Conservation (phyloP, 2,113 vertebrate genomes). For the Corydoras maculifer region DNA sequence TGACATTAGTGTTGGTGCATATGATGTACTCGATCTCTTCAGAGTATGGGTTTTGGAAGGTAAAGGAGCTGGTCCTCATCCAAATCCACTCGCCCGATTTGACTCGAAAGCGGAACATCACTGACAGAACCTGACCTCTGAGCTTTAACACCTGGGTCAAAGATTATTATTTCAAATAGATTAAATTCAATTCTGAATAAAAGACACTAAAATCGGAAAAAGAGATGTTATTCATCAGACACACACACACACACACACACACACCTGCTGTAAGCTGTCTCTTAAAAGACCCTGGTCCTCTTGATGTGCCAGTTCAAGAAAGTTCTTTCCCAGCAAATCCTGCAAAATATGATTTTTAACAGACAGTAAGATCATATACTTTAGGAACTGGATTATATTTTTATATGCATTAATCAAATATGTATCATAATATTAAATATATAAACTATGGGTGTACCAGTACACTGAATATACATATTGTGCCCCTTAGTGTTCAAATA, state of each 20-base stretch:
- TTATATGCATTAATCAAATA: too few species aligned
- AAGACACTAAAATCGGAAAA: too few species aligned
- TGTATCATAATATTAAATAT: too few species aligned
- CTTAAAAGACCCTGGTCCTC: constrained; percentile 89
- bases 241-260: neutral
- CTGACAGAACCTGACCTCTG: constrained; percentile 93
- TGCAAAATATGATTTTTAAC: constrained; percentile 43
- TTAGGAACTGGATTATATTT: too few species aligned
- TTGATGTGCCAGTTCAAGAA: constrained; percentile 87
- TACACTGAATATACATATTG: too few species aligned
- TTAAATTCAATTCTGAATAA: too few species aligned
- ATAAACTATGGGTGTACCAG: too few species aligned
- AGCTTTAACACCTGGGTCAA: constrained; percentile 84
- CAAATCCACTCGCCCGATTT: constrained; percentile 89
- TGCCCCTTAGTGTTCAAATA: too few species aligned
- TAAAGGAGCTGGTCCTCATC: constrained; percentile 96
- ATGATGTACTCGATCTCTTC: constrained; percentile 99
- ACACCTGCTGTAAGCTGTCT: constrained; percentile 95
- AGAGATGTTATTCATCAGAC: too few species aligned
- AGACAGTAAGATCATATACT: too few species aligned
- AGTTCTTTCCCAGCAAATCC: constrained; percentile 91
- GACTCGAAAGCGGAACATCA: constrained; percentile 95
- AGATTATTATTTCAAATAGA: neutral
- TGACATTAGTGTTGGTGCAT: constrained; percentile 96
- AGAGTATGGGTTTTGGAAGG: constrained; percentile 98